Evolutionary conservation across 2,797 vertebrate genomes (phyloP).

Genomic region (Nothura maculosa): DNA sequence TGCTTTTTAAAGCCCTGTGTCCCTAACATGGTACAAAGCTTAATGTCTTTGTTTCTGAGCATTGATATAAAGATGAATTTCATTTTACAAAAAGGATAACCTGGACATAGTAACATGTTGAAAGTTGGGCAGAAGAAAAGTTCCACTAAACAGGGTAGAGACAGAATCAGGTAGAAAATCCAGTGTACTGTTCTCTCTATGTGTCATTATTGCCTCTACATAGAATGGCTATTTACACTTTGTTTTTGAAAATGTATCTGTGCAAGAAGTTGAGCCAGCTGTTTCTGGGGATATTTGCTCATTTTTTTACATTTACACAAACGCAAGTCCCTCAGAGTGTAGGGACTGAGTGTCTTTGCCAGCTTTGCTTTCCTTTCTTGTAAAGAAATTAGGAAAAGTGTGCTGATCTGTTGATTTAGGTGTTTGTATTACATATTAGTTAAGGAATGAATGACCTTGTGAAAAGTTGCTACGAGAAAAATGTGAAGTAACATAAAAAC

Average conservation of each 20-base stretch:
- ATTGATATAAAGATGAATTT: slow-evolving; percentile 44
- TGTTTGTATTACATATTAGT: neutral
- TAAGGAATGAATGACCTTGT: neutral
- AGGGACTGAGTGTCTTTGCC: neutral
- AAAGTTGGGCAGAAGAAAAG: slow-evolving; percentile 31
- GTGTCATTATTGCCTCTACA: neutral
- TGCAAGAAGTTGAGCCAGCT: neutral
- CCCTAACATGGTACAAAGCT: neutral
- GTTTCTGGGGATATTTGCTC: neutral
- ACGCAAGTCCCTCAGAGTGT: neutral
- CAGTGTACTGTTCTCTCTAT: neutral
- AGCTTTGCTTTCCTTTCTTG: neutral
- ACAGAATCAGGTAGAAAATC: neutral
- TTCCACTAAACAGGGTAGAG: neutral
- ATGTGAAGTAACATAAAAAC: neutral
- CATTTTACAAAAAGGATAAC: slow-evolving; percentile 36
- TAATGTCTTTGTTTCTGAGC: slow-evolving; percentile 31
- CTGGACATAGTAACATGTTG: neutral
- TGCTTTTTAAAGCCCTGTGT: slow-evolving; percentile 9
- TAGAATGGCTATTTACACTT: neutral
- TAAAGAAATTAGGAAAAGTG: neutral
- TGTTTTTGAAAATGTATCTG: neutral
- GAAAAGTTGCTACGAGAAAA: neutral
- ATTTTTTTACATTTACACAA: neutral
- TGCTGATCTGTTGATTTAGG: neutral